A percentile compares a stretch with the other conserved stretches of the same genome.
These are phyloP conservation scores for Heptranchias perlo DNA, from an alignment of 2,113 vertebrate species.

Conservation along the genomic window DNA sequence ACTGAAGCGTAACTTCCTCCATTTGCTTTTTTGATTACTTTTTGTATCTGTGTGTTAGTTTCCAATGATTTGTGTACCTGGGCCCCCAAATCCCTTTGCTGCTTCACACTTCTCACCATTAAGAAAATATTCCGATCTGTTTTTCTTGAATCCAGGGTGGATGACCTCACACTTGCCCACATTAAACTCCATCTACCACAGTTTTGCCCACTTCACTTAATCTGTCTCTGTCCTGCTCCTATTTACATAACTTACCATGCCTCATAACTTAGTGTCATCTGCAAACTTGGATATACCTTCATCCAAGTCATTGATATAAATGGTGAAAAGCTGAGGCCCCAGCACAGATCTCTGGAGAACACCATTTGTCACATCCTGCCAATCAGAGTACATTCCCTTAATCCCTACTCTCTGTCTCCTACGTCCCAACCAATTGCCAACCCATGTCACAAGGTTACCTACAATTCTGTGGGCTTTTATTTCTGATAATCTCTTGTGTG, in stretches of 20 bases:
- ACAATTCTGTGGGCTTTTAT: not conserved
- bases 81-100: not conserved
- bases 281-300: not conserved
- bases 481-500: not conserved
- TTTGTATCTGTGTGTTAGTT: not conserved
- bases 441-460: not conserved
- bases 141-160: not conserved
- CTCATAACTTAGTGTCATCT: not conserved
- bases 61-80: not conserved
- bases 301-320: not conserved
- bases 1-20: no score
- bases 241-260: not conserved
- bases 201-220: not conserved
- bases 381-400: not conserved
- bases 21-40: no score
- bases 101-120: not conserved
- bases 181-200: not conserved
- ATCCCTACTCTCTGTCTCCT: not conserved
- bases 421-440: not conserved
- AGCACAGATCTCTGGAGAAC: no score
- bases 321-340: not conserved
- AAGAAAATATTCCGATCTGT: not conserved
- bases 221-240: not conserved
- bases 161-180: not conserved
- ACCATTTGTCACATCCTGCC: not conserved